Evolutionary conservation across 2,113 vertebrate genomes (phyloP), one percentile per base, ranked within the genome.

Genomic region (Taxidea taxus): DNA sequence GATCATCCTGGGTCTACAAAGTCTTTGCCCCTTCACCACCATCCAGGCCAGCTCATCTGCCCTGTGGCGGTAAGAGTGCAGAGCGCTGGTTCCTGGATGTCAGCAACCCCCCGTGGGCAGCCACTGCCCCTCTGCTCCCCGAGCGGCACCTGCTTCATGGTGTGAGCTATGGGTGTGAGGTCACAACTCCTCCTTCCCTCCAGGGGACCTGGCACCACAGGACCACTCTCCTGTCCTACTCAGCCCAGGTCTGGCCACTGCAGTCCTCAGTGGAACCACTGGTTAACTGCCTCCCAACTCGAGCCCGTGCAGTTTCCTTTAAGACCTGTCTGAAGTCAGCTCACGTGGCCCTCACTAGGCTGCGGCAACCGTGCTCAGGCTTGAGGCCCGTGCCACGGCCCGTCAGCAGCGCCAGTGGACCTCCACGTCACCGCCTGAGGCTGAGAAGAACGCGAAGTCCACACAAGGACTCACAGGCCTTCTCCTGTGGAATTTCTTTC

Each of bases 61-160:
- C 0, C 25, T 1, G 4, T 0, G 6, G 54, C 6, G 42, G 42
- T 4, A 1, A 29, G 21, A 8, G 3, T 0, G 14, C 34, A 29
- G 44, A 64, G 72, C 7, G 44, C 88, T 2, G 60, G 25, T 20
- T 25, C 47, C 60, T 15, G 6, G 44, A 39, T 0, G 1, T 3
- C 12, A 2, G 75, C 77, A 13, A 6, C 31, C 13, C 56, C 42
- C 34, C 2, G 3, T 6, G 1, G 23, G 44, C 58, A 78, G 23
- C 74, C 44, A 1, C 15, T 2, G 37, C 20, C 90, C 60, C 42
- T 54, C 29, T 7, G 72, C 29, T 21, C 37, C 29, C 58, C 9
- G 2, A 2, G 44, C 13, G 2, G 54, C 2, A 0, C 0, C 37
- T 14, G 72, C 60, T 58, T 31, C 23, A 0, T 0, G 23, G 21